Evolutionary conservation across 2,888 invertebrate genomes (phyloP), one percentile per base, ranked within the genome.

Genomic region (Gasteruption jaculator): DNA sequence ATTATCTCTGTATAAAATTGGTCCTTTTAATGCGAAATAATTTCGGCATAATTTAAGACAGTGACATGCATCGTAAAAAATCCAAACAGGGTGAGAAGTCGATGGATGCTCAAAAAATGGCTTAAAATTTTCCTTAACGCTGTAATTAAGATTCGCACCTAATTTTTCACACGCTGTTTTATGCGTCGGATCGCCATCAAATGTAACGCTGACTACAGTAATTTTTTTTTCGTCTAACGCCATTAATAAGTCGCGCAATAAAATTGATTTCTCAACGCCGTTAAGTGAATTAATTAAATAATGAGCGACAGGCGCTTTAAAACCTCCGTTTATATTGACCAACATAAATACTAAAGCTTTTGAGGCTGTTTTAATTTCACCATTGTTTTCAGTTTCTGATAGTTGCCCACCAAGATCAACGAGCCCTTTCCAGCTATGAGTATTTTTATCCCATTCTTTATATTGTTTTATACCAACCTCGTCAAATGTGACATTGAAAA

Each of bases 291-390:
- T 20, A 2, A 29, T 38, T 7, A 45, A 45, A 24, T 41, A 43
- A 27, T 39, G 30, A 1, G 37, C 42, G 11, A 46, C 37, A 1
- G 35, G 46, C 11, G 39, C 15, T 27, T 46, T 43, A 18, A 41
- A 38, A 5, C 22, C 32, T 12, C 42, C 42, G 24, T 43, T 46
- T 8, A 39, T 43, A 30, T 30, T 35, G 2, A 41, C 45, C 10
- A 41, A 26, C 38, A 42, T 45, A 21, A 45, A 41, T 3, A 42
- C 39, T 21, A 43, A 31, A 11, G 33, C 46, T 43, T 40, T 43
- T 34, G 8, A 21, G 16, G n/a, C n/a, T n/a, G n/a, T n/a, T n/a
- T n/a, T n/a, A n/a, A n/a, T n/a, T n/a, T n/a, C n/a, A n/a, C n/a
- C n/a, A n/a, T n/a, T n/a, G n/a, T n/a, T n/a, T n/a, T n/a, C n/a